A percentile compares a stretch with the other conserved stretches of the same genome.
Evolutionary conservation across 2,888 invertebrate species (phyloP).

Genomic region (Panopea generosa): DNA sequence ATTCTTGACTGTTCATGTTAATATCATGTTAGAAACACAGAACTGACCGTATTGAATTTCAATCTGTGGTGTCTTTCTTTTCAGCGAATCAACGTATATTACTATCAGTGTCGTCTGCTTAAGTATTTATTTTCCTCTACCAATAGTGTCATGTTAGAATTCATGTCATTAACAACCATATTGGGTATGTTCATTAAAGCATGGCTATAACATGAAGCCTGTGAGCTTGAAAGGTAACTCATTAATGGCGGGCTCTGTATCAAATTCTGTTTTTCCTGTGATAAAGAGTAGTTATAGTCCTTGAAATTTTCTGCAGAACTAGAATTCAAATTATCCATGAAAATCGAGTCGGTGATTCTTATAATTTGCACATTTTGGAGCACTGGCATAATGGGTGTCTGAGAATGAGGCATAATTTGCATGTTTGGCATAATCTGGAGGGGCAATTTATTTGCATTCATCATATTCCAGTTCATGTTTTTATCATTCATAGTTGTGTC

Average conservation of each 20-base stretch:
- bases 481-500: constrained; percentile 36
- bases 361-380: constrained; percentile 62
- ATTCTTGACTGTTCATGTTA: too few species aligned
- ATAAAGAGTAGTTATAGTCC: constrained; percentile 83
- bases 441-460: constrained; percentile 27
- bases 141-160: constrained; percentile 94
- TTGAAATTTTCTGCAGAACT: constrained; percentile 82
- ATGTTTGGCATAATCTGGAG: constrained; percentile 47
- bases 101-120: constrained; percentile 88
- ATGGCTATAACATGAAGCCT: constrained; percentile 78
- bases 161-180: constrained; percentile 98
- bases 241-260: constrained; percentile 74
- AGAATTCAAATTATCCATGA: constrained; percentile 82
- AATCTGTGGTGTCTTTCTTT: too few species aligned
- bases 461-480: constrained; percentile 66
- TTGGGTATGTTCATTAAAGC: constrained; percentile 87
- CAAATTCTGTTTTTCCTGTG: constrained; percentile 78
- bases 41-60: too few species aligned
- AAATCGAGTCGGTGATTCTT: constrained; percentile 79
- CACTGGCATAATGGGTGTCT: constrained; percentile 41
- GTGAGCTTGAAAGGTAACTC: constrained; percentile 75
- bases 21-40: too few species aligned
- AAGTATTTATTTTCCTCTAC: constrained; percentile 96
- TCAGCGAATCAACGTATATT: too few species aligned
- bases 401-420: constrained; percentile 29